Base-by-base conservation (phyloP, 2,113 vertebrate species). In the Aplodontia rufa region DNA sequence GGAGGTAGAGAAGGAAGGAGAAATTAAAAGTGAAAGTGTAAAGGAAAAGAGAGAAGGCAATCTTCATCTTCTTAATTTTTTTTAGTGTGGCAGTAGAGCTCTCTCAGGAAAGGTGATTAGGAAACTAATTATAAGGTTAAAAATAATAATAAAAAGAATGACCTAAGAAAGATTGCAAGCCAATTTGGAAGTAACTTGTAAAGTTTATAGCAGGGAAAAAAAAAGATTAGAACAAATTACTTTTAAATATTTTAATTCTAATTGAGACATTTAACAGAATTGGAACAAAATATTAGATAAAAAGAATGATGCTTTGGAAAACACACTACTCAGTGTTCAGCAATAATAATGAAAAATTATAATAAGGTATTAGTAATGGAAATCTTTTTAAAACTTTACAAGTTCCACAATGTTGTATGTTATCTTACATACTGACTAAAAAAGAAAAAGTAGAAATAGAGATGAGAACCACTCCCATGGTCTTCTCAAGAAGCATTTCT, bases 241-340 rank as follows among this genome's bases (percentile, higher is more conserved):
- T 78, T 68, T 91, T 55, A 66, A 84, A 91, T 87, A 96, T 72
- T 88, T 84, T 55, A 82, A 79, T 47, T 88, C 17, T 62, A 91
- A 92, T 47, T 49, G 84, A 90, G 45, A 71, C 35, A 76, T 81
- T 82, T 47, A 88, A 45, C 60, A 91, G 30, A 87, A 91, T 53
- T 78, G 47, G 8, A 88, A 14, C 53, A 96, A 94, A 90, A 72
- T 79, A 79, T n/a, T 42, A 83, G 26, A 87, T 82, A 51, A 55
- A 91, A 94, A 71, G 32, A 84, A 42, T 40, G 53, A 2, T 89
- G 89, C 68, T 86, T 86, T 75, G 42, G 10, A 93, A 93, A 93
- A 72, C 35, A 35, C 7, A 91, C 1, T 66, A 47, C 58, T 68
- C 8, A n/a, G 28, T 93, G 82, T 75, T 90, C 42, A 55, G 37